Conservation (phyloP, 92 coral and sea anemone genomes). For the Isaurus tuberculatus region DNA sequence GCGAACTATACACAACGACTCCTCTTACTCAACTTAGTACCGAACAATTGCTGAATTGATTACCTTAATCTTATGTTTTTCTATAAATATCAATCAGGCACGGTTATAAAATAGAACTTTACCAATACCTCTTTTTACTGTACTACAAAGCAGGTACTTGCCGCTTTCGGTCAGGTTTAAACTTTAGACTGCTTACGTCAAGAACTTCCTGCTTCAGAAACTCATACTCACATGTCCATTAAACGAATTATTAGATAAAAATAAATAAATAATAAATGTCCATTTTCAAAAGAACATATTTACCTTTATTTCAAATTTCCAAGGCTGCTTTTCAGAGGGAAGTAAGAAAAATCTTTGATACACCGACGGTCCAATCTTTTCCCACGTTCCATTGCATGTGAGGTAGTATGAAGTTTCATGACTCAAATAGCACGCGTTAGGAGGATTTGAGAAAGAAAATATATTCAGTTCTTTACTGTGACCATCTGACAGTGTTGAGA, state of each 20-base stretch:
- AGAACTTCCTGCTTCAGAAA: too few species aligned
- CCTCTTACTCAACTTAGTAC: too few species aligned
- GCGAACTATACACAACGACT: too few species aligned
- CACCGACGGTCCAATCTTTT: neutral
- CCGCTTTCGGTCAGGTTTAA: too few species aligned
- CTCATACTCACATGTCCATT: too few species aligned
- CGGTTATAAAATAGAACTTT: too few species aligned
- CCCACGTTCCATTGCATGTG: constrained; percentile 30
- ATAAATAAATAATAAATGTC: neutral
- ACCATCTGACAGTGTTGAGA: neutral
- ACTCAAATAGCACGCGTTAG: neutral
- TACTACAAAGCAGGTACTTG: too few species aligned
- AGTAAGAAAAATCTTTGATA: neutral
- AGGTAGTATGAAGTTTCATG: constrained; percentile 12
- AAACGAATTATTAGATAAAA: neutral
- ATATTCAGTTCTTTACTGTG: neutral
- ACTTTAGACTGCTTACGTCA: too few species aligned
- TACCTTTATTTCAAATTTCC: constrained; percentile 5
- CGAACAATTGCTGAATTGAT: too few species aligned
- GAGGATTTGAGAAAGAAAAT: neutral
- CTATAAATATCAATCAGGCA: too few species aligned
- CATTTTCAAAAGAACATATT: neutral
- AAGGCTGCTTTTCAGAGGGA: neutral
- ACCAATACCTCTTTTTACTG: too few species aligned
- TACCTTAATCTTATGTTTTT: too few species aligned